phyloP scores from a whole-genome alignment of 2,888 invertebrate genomes.

The Pantelozetes paolii region DNA sequence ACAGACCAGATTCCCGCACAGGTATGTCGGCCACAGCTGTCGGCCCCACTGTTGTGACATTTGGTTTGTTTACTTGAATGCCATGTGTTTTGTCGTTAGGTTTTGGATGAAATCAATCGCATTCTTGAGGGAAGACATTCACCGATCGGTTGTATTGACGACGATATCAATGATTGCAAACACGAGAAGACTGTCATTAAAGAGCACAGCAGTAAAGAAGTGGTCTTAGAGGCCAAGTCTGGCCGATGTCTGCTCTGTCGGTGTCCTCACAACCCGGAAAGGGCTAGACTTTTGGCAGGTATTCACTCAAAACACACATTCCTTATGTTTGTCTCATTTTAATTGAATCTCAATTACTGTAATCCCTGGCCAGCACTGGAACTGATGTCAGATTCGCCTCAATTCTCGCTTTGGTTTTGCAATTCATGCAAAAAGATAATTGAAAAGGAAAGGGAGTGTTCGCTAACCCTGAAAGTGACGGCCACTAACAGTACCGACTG shows the following conservation, averaged over 20 bases:
- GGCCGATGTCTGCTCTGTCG: constrained; percentile 24
- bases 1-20: constrained; percentile 15
- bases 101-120: constrained; percentile 32
- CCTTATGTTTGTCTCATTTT: no score
- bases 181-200: constrained; percentile 17
- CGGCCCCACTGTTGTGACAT: not conserved
- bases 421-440: constrained; percentile 32
- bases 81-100: not conserved
- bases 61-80: not conserved
- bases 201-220: constrained; percentile 9
- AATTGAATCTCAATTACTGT: no score
- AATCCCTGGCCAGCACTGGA: not conserved
- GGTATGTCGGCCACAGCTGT: not conserved
- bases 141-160: constrained; percentile 8
- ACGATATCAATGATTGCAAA: constrained; percentile 4
- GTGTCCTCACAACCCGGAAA: constrained; percentile 25
- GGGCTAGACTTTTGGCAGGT: constrained; percentile 29
- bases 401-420: constrained; percentile 30
- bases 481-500: constrained; percentile 33
- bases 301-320: not conserved
- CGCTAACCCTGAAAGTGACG: constrained; percentile 28
- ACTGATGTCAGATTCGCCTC: constrained; percentile 11
- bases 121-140: constrained; percentile 27
- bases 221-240: constrained; percentile 11
- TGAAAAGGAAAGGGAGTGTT: constrained; percentile 30